These are phyloP conservation scores for Pterophyllum scalare DNA, from an alignment of 2,113 vertebrate species.

Conservation along the genomic window DNA sequence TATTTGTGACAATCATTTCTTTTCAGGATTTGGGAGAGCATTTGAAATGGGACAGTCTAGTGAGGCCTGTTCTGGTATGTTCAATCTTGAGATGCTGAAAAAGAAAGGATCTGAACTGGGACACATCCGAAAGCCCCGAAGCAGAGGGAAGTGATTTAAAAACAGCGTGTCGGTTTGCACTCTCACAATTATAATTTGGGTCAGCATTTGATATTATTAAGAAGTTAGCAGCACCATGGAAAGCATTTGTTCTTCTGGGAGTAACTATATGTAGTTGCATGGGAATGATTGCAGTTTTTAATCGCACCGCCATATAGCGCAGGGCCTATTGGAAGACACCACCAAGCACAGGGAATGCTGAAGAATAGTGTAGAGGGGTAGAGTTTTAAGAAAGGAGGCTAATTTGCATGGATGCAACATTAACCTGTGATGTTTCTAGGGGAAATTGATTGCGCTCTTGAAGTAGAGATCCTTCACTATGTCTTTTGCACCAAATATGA, in stretches of 20 bases:
- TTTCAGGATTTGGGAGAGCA: not conserved
- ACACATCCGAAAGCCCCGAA: slow-evolving; percentile 5
- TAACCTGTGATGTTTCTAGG: not conserved
- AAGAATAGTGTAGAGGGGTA: too few species aligned
- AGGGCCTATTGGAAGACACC: not conserved
- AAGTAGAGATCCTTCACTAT: not conserved
- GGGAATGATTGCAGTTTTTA: not conserved
- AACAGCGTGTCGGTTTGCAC: slow-evolving; percentile 8
- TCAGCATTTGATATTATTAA: slow-evolving; percentile 1
- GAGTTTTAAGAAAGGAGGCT: too few species aligned
- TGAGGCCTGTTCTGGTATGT: slow-evolving; percentile 12
- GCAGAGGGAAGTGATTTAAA: slow-evolving; percentile 26
- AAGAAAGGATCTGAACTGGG: slow-evolving; percentile 15
- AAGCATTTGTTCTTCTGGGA: not conserved
- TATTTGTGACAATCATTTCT: not conserved
- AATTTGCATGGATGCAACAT: not conserved
- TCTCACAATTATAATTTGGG: slow-evolving; percentile 8
- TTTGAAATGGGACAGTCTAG: not conserved
- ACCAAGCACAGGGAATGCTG: too few species aligned
- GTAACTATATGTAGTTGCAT: not conserved
- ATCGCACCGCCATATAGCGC: not conserved
- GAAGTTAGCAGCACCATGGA: not conserved
- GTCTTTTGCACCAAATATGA: not conserved
- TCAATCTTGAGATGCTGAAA: slow-evolving; percentile 7
- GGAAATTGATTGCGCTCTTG: accelerated